Percentiles rank a stretch among this genome's conserved stretches.
Evolutionary conservation across 2,113 vertebrate genomes (phyloP).

Genomic region (Leucoraja erinaceus): DNA sequence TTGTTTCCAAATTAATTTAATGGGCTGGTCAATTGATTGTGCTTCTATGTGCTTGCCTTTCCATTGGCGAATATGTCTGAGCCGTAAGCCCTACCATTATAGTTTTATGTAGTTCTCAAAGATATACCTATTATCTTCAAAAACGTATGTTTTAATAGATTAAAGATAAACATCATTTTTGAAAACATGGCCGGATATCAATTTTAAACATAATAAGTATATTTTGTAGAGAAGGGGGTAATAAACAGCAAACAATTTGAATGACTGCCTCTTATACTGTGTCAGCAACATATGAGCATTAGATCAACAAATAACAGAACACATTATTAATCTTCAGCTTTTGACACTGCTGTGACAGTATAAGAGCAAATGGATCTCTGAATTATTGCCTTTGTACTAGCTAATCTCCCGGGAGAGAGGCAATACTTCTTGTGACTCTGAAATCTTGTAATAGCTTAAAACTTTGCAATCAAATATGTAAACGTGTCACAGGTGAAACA

Average conservation of each 20-base stretch:
- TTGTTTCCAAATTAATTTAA: neutral
- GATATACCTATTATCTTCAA: too few relatives aligned
- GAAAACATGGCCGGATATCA: too few relatives aligned
- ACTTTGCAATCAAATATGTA: neutral
- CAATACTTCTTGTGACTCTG: neutral
- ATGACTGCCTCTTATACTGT: neutral
- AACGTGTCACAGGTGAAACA: neutral
- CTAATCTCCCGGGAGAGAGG: neutral
- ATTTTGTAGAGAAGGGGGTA: neutral
- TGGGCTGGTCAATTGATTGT: neutral
- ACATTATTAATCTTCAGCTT: conserved; percentile 20
- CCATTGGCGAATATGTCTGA: neutral
- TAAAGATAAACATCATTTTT: neutral
- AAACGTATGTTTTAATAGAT: too few relatives aligned
- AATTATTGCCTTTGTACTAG: conserved; percentile 24
- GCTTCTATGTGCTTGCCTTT: neutral
- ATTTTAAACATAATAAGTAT: neutral
- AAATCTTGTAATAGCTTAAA: neutral
- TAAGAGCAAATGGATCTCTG: neutral
- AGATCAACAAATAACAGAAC: neutral
- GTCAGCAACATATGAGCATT: neutral
- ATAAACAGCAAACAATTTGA: conserved; percentile 4
- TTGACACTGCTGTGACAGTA: neutral
- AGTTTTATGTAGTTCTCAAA: neutral
- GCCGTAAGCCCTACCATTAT: neutral